Evolutionary conservation across 2,888 invertebrate species (phyloP).

Genomic region (Agonopterix heracliana): DNA sequence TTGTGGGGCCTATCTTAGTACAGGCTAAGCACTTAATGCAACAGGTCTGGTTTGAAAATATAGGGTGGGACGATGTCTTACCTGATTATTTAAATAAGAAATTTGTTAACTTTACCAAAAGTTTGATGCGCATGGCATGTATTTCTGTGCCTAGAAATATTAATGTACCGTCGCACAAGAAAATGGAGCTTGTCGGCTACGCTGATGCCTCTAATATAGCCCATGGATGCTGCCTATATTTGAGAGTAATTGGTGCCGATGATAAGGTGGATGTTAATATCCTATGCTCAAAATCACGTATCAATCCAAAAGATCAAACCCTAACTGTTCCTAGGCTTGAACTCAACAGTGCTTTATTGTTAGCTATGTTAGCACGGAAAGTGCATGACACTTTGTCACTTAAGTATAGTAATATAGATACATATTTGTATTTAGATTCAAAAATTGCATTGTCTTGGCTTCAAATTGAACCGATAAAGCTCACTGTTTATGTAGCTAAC

Average conservation of each 20-base stretch:
- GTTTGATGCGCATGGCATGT: conserved; percentile 8
- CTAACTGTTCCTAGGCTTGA: conserved; percentile 14
- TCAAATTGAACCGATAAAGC: conserved; percentile 5
- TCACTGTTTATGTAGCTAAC: conserved; percentile 17
- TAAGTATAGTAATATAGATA: conserved; percentile 8
- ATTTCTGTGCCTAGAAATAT: conserved; percentile 3
- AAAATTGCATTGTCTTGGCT: conserved; percentile 20
- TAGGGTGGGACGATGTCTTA: conserved; percentile 8
- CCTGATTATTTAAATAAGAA: conserved; percentile 2
- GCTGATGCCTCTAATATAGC: conserved; percentile 13
- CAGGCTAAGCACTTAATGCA: conserved; percentile 8
- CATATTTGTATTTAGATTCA: conserved; percentile 15
- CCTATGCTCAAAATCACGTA: conserved; percentile 14
- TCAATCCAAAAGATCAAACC: conserved; percentile 4
- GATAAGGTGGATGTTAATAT: conserved; percentile 6
- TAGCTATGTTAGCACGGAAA: conserved; percentile 9
- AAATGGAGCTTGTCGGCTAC: conserved; percentile 10
- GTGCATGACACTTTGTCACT: conserved; percentile 7
- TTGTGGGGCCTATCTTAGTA: conserved; percentile 12
- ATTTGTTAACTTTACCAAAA: conserved; percentile 7
- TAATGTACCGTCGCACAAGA: neutral
- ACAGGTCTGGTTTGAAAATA: conserved; percentile 7
- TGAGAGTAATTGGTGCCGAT: conserved; percentile 7
- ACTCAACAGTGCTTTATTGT: conserved; percentile 14
- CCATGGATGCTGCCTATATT: conserved; percentile 15